Percentiles rank a stretch among this genome's conserved stretches.
phyloP scores from a whole-genome alignment of 2,113 vertebrate species.

The Brachypodius melanocephalos region DNA sequence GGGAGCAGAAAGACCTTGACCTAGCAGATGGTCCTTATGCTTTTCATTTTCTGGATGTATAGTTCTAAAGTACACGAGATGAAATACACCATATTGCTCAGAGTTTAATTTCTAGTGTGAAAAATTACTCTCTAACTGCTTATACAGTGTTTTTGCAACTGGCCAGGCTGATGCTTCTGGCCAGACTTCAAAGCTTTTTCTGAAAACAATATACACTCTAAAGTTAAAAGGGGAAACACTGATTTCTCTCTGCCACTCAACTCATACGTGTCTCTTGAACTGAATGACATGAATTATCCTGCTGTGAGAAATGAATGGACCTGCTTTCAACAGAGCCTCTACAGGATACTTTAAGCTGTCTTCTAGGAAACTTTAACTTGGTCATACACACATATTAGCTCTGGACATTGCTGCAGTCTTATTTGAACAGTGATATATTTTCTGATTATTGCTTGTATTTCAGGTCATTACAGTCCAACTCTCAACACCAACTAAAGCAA shows the following conservation, averaged over 20 bases:
- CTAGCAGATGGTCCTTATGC: not conserved
- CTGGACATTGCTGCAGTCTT: not conserved
- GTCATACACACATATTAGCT: not conserved
- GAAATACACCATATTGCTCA: not conserved
- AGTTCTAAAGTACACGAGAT: not conserved
- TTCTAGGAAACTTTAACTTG: not conserved
- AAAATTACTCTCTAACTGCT: not conserved
- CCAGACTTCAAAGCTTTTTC: not conserved
- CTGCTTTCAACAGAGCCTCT: not conserved
- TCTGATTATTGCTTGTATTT: not conserved
- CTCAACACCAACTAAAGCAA: not conserved
- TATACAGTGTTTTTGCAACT: not conserved
- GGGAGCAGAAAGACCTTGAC: not conserved
- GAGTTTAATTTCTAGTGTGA: not conserved
- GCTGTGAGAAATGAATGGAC: not conserved
- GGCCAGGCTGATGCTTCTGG: not conserved
- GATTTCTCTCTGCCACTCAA: not conserved
- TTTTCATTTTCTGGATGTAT: not conserved
- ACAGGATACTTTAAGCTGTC: not conserved
- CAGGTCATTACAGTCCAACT: not conserved
- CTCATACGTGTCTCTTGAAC: not conserved
- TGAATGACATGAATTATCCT: not conserved
- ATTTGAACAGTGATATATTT: not conserved
- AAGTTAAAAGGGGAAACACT: not conserved
- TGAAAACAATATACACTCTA: not conserved